Percentiles rank a stretch among this genome's conserved stretches.
These are phyloP conservation scores for Notodromas monacha DNA, from an alignment of 2,888 invertebrate species.

Conservation along the genomic window DNA sequence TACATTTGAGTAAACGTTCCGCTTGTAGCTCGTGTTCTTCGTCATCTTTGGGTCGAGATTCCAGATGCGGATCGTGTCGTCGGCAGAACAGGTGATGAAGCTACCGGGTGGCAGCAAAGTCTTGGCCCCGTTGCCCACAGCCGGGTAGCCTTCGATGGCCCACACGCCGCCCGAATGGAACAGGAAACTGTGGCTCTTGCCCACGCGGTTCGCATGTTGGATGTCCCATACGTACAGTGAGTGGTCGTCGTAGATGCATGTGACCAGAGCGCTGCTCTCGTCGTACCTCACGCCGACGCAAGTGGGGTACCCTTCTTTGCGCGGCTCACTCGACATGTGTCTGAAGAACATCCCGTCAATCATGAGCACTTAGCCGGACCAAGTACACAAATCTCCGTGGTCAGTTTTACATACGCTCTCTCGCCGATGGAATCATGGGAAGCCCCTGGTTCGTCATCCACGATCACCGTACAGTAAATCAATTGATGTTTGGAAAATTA, in stretches of 20 bases:
- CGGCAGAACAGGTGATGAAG: conserved; percentile 80
- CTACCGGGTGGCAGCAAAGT: conserved; percentile 36
- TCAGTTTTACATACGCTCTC: too few species aligned
- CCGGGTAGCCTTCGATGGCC: conserved; percentile 56
- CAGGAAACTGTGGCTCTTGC: conserved; percentile 70
- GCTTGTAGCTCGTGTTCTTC: conserved; percentile 24
- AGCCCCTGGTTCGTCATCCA: too few species aligned
- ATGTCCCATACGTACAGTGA: conserved; percentile 90
- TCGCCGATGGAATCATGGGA: too few species aligned
- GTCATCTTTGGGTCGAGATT: conserved; percentile 25
- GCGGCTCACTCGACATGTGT: conserved; percentile 27
- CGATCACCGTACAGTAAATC: too few species aligned
- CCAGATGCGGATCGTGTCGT: conserved; percentile 87
- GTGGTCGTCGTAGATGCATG: conserved; percentile 84
- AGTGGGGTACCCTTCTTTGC: conserved; percentile 61
- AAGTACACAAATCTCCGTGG: too few species aligned
- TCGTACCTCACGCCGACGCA: conserved; percentile 70
- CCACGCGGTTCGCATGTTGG: conserved; percentile 53
- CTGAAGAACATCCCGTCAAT: too few species aligned
- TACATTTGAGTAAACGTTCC: conserved; percentile 68
- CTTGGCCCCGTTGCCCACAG: conserved; percentile 7
- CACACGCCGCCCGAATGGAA: conserved; percentile 92
- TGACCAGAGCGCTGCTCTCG: conserved; percentile 46
- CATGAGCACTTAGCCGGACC: too few species aligned
- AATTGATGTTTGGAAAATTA: too few species aligned